phyloP scores from a whole-genome alignment of 2,113 vertebrate genomes.

The Parotia lawesii region DNA sequence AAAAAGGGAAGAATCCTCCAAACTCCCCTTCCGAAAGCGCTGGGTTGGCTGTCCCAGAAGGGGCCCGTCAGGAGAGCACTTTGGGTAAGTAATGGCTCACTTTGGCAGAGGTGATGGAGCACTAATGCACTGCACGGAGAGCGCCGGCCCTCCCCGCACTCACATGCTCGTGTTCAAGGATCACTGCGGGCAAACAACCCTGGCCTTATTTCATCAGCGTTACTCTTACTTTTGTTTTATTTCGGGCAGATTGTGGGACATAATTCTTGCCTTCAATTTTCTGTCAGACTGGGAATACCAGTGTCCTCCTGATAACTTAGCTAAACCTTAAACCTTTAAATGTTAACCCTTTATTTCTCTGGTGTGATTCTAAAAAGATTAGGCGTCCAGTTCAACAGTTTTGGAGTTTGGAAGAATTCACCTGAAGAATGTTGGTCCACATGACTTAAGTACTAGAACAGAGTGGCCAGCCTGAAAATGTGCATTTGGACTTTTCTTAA shows the following conservation, averaged over 20 bases:
- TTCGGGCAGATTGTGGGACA: background rate
- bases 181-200: background rate
- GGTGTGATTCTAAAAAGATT: background rate
- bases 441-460: background rate
- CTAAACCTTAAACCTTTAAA: background rate
- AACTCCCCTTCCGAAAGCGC: background rate
- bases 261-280: background rate
- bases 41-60: slow-evolving; percentile 19
- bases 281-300: background rate
- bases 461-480: background rate
- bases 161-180: background rate
- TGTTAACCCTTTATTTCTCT: background rate
- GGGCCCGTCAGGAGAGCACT: background rate
- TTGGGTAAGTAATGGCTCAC: slow-evolving; percentile 6
- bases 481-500: background rate
- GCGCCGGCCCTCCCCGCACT: background rate
- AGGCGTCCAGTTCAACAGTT: background rate
- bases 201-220: background rate
- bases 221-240: background rate
- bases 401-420: background rate
- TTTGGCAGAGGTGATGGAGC: slow-evolving; percentile 32
- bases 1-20: slow-evolving; percentile 43
- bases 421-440: background rate
- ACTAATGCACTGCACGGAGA: background rate
- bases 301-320: background rate